phyloP scores from a whole-genome alignment of 2,888 invertebrate genomes.

The Mesoligia furuncula region DNA sequence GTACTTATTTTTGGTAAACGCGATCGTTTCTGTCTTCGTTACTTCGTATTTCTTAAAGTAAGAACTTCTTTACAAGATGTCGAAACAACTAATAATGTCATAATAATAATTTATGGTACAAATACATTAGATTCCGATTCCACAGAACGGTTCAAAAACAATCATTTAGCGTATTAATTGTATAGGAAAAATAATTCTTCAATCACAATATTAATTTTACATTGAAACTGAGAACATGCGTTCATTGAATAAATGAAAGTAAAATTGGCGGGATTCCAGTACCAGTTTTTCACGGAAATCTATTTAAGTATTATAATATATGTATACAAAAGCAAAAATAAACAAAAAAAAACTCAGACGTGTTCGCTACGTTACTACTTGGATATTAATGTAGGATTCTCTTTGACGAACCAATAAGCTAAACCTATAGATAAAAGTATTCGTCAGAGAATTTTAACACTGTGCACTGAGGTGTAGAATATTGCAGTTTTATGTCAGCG shows the following conservation, averaged over 20 bases:
- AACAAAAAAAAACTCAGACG: conserved; percentile 10
- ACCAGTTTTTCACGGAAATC: conserved; percentile 35
- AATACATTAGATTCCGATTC: neutral
- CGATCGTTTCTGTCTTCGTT: neutral
- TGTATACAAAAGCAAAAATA: conserved; percentile 35
- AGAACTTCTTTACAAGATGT: neutral
- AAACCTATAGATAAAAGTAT: conserved; percentile 16
- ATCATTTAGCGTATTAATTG: neutral
- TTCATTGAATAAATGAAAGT: conserved; percentile 16
- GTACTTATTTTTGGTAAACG: conserved; percentile 16
- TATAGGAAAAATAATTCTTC: neutral
- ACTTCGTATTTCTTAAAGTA: conserved; percentile 13
- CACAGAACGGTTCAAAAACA: neutral
- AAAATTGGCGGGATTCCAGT: conserved; percentile 43
- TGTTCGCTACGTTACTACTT: conserved; percentile 2
- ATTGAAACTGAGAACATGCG: conserved; percentile 8
- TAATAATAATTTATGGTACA: neutral
- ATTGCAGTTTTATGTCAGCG: too few relatives aligned
- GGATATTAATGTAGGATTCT: conserved; percentile 23
- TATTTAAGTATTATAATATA: conserved; percentile 41
- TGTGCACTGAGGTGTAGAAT: too few relatives aligned
- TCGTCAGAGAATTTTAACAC: too few relatives aligned
- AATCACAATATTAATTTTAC: conserved; percentile 10
- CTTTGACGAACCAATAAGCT: conserved; percentile 13
- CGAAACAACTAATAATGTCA: neutral